Evolutionary conservation across 2,888 invertebrate genomes (phyloP).

Genomic region (Scaptomyza parva): DNA sequence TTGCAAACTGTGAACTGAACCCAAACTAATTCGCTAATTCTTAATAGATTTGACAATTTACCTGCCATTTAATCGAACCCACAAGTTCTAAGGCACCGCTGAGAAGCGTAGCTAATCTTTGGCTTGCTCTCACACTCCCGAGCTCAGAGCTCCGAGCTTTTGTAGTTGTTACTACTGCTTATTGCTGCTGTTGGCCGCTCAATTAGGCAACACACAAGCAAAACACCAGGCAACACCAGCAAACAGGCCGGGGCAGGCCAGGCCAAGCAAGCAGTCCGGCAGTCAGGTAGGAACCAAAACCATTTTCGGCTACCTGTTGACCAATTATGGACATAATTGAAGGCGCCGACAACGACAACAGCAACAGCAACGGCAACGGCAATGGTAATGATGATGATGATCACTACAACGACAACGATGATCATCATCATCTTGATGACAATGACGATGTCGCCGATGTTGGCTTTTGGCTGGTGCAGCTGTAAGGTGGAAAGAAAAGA

Average conservation of each 20-base stretch:
- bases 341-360: constrained; percentile 59
- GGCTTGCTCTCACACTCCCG: constrained; percentile 25
- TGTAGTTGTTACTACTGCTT: too few species aligned
- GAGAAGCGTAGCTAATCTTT: constrained; percentile 27
- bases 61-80: neutral
- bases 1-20: neutral
- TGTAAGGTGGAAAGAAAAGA: constrained; percentile 10
- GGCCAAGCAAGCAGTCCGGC: constrained; percentile 1
- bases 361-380: constrained; percentile 10
- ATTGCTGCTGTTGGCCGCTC: constrained; percentile 42
- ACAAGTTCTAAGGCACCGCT: constrained; percentile 43
- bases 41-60: constrained; percentile 2
- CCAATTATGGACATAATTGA: constrained; percentile 79
- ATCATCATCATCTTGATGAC: constrained; percentile 18
- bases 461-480: constrained; percentile 5
- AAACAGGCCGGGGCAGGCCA: constrained; percentile 7
- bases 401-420: neutral
- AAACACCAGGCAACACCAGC: constrained; percentile 52
- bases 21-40: neutral
- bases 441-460: constrained; percentile 48
- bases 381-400: neutral
- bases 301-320: constrained; percentile 77
- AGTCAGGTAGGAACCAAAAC: constrained; percentile 45
- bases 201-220: constrained; percentile 62
- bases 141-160: too few species aligned